Percentiles rank a stretch among this genome's conserved stretches.
Evolutionary conservation across 2,113 vertebrate genomes (phyloP).

Genomic region (Aramus guarauna): DNA sequence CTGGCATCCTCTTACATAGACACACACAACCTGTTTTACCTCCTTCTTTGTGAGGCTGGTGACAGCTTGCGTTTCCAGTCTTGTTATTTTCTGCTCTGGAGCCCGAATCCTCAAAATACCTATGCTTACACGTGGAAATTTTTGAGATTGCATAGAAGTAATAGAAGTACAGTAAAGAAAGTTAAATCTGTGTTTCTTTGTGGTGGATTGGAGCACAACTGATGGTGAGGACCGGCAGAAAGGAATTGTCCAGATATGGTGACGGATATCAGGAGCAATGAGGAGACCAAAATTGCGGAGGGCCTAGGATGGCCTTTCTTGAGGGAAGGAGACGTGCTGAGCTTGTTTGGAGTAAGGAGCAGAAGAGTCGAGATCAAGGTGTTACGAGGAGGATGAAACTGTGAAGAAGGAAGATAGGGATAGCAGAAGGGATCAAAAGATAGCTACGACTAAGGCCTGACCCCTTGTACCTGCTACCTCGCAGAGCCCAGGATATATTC

Average conservation of each 20-base stretch:
- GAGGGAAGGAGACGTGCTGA: not conserved
- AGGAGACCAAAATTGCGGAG: not conserved
- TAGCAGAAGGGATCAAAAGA: not conserved
- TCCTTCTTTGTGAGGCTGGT: not conserved
- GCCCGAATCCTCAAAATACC: not conserved
- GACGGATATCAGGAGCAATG: not conserved
- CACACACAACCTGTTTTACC: not conserved
- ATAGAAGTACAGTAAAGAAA: not conserved
- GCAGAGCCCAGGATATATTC: rapidly evolving
- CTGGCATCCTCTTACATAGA: not conserved
- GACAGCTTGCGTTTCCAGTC: not conserved
- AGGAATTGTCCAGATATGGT: not conserved
- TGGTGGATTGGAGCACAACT: not conserved
- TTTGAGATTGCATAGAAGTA: not conserved
- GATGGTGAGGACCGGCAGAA: not conserved
- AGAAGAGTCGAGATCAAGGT: not conserved
- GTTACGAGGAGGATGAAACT: not conserved
- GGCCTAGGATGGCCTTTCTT: not conserved
- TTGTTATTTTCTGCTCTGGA: not conserved
- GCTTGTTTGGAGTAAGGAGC: not conserved
- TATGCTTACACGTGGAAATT: not conserved
- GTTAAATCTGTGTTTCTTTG: not conserved
- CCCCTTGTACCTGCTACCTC: not conserved
- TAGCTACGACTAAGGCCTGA: not conserved
- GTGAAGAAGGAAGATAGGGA: not conserved